A percentile compares a stretch with the other conserved stretches of the same genome.
Conservation (phyloP, 2,113 vertebrate genomes). For the Calidris pygmaea region DNA sequence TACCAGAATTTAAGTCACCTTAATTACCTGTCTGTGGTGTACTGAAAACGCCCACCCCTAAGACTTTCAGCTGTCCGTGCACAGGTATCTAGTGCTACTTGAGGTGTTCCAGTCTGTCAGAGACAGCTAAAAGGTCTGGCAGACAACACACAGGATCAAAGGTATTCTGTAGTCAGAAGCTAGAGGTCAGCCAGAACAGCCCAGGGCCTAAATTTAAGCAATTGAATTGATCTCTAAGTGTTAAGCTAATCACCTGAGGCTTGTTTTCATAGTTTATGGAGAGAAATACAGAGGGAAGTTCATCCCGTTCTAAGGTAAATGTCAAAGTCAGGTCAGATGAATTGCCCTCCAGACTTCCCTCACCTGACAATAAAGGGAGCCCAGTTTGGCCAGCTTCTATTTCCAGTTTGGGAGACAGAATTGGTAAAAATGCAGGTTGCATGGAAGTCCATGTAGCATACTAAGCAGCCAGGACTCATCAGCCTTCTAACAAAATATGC, state of each 20-base stretch:
- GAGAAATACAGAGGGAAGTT: background rate
- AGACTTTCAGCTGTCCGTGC: background rate
- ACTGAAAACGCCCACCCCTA: background rate
- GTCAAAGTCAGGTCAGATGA: background rate
- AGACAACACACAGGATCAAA: background rate
- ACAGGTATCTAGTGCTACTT: background rate
- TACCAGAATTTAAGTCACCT: background rate
- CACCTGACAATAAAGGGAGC: background rate
- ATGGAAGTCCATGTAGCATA: background rate
- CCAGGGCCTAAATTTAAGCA: background rate
- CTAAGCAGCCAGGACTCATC: background rate
- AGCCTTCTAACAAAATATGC: conserved; percentile 14
- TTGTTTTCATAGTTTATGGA: background rate
- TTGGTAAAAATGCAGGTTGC: background rate
- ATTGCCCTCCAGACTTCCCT: background rate
- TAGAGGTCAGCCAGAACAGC: background rate
- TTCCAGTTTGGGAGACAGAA: background rate
- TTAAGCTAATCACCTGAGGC: background rate
- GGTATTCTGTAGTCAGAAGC: background rate
- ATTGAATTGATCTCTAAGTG: background rate
- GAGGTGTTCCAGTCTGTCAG: background rate
- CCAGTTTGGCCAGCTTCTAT: background rate
- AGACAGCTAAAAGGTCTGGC: background rate
- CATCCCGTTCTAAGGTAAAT: background rate
- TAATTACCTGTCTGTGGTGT: background rate